Evolutionary conservation across 2,888 invertebrate species (phyloP), one percentile per base, ranked within the genome.

Genomic region (Zaprionus bogoriensis): DNA sequence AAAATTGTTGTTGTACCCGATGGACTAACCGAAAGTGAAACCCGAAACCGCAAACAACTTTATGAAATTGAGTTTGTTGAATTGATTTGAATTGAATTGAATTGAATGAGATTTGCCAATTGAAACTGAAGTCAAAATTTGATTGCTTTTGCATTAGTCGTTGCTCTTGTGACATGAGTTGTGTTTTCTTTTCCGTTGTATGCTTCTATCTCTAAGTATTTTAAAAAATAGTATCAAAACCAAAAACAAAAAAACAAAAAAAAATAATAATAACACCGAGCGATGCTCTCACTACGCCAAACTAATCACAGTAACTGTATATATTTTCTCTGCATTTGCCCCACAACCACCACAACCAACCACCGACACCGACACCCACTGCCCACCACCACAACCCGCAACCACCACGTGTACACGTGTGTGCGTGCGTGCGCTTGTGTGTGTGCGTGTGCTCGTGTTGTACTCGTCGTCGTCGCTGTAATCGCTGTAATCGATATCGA

Each of bases 111-210:
- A 51, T 60, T 68, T 79, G 44, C 50, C 57, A 73, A 75, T 65
- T 65, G 36, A 66, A 70, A 59, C 48, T 64, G 25, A 28, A 55
- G 50, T 45, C 39, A 30, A 59, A 69, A 81, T 67, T 87, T 86
- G 84, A 81, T 83, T 87, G 87, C 87, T 87, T 80, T 87, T 86
- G 80, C 83, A 75, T 87, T 81, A 87, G 84, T 67, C 69, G 80
- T 81, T 87, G 61, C 53, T 61, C 59, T 72, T 81, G 72, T 80
- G 79, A 51, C 30, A 87, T 86, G 86, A 80, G 66, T 80, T 87
- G 64, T 82, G 78, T 38, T 74, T 54, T 46, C 2, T 51, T 53
- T 53, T 68, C 12, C n/a, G 19, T 50, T 84, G 86, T 80, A 87
- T 80, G 80, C 86, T 87, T 87, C 81, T 77, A 45, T 52, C 42